Conservation (phyloP, 2,113 vertebrate species). For the Eonycteris spelaea region DNA sequence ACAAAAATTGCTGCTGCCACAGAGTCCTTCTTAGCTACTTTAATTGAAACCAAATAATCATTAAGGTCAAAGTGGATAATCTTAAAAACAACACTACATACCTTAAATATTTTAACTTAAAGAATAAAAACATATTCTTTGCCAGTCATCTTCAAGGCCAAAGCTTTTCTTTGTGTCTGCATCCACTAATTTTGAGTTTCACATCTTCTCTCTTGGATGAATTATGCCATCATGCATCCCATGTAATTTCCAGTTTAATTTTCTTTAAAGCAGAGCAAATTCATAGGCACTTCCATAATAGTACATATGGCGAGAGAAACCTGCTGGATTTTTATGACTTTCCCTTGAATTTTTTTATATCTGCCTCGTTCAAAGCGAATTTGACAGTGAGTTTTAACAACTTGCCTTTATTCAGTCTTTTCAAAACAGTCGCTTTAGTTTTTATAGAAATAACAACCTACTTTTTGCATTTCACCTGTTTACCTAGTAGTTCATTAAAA, state of each 20-base stretch:
- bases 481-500: not conserved
- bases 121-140: not conserved
- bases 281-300: not conserved
- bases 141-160: not conserved
- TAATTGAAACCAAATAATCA: not conserved
- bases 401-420: not conserved
- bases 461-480: not conserved
- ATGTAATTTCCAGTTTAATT: not conserved
- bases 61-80: not conserved
- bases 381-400: not conserved
- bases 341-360: not conserved
- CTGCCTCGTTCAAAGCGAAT: not conserved
- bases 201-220: not conserved
- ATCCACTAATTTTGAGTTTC: not conserved
- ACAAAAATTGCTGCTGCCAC: not conserved
- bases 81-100: not conserved
- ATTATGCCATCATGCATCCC: not conserved
- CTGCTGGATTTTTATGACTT: not conserved
- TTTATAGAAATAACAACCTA: not conserved
- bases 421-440: not conserved
- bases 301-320: not conserved
- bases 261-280: not conserved
- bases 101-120: not conserved
- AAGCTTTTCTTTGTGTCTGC: not conserved
- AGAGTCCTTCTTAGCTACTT: not conserved